Conservation (phyloP, 2,797 vertebrate species). For the Synanceia verrucosa region DNA sequence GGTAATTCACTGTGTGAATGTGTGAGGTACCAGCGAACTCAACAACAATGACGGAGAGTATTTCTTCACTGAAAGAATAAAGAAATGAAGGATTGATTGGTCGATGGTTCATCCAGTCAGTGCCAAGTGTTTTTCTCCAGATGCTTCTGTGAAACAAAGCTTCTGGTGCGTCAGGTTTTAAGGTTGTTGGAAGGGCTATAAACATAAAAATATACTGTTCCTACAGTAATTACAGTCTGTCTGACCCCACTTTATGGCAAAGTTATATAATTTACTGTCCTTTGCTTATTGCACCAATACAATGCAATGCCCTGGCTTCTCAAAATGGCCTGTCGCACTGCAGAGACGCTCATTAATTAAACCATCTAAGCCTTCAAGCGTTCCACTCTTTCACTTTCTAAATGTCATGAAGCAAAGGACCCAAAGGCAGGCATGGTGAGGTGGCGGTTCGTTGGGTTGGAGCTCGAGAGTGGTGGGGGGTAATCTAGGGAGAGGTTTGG, state of each 20-base stretch:
- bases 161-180: not conserved
- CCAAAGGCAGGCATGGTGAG: too few relatives aligned
- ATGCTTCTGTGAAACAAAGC: not conserved
- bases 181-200: not conserved
- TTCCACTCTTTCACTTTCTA: too few relatives aligned
- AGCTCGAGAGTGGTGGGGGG: too few relatives aligned
- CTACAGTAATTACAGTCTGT: not conserved
- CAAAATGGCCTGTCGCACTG: conserved; percentile 19
- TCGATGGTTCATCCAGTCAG: not conserved
- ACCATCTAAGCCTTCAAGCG: not conserved
- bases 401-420: too few relatives aligned
- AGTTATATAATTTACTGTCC: not conserved
- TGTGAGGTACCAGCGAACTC: too few relatives aligned
- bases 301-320: not conserved
- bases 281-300: not conserved
- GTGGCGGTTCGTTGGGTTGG: too few relatives aligned
- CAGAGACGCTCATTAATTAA: conserved; percentile 31
- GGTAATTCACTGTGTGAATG: too few relatives aligned
- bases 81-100: not conserved
- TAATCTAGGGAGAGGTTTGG: too few relatives aligned
- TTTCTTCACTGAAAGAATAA: not conserved
- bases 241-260: not conserved
- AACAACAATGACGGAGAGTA: too few relatives aligned
- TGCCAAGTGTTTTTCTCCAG: not conserved
- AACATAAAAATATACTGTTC: not conserved